Conservation (phyloP, 2,888 invertebrate species). For the Meteorus cinctellus region DNA sequence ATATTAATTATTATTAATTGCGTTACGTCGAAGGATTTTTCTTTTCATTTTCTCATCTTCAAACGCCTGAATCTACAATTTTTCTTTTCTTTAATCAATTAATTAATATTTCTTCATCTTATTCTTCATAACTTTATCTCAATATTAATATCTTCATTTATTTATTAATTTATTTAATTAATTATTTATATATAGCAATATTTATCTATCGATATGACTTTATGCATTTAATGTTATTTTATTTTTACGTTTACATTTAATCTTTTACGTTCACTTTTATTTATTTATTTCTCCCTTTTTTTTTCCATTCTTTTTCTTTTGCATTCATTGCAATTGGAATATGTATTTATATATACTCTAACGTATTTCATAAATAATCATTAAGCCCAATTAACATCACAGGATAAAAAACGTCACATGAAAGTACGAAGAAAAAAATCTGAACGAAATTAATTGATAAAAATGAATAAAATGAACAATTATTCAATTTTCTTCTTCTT, state of each 20-base stretch:
- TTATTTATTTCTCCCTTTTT: too few species aligned
- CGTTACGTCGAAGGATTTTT: neutral
- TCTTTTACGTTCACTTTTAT: too few species aligned
- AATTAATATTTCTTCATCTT: neutral
- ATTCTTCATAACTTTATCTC: neutral
- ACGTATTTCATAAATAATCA: neutral
- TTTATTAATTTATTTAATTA: neutral
- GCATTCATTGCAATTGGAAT: constrained; percentile 1
- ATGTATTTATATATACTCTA: neutral
- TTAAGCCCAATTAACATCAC: neutral
- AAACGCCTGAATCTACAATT: neutral
- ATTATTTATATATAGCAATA: neutral
- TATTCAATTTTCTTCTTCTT: neutral
- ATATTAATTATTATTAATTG: neutral
- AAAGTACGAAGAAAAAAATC: neutral
- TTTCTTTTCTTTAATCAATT: neutral
- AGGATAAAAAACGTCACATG: neutral
- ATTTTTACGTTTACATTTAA: neutral
- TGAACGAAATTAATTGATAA: neutral
- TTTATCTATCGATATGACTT: constrained; percentile 10
- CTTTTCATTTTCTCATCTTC: neutral
- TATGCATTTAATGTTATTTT: neutral
- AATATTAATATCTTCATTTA: neutral
- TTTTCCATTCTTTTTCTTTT: neutral
- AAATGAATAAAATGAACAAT: neutral